phyloP scores from a whole-genome alignment of 2,888 invertebrate genomes.

The Caenorhabditis imperialis region DNA sequence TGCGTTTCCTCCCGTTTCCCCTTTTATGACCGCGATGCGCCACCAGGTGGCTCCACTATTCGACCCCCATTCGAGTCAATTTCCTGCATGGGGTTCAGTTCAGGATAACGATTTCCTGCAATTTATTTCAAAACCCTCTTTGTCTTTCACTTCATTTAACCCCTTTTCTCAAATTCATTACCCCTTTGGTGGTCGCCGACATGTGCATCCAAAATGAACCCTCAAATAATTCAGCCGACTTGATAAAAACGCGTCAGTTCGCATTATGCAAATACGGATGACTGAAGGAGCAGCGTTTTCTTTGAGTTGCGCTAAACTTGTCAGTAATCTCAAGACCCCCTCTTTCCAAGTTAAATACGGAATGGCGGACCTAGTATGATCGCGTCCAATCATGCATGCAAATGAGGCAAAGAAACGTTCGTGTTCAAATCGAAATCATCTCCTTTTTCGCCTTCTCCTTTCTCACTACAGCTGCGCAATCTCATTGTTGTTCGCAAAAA shows the following conservation, averaged over 20 bases:
- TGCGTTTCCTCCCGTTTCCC: slow-evolving; percentile 30
- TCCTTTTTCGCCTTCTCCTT: slow-evolving; percentile 17
- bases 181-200: slow-evolving; percentile 36
- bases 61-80: too few relatives aligned
- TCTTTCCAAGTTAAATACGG: slow-evolving; percentile 5
- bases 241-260: neutral
- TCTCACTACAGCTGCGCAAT: slow-evolving; percentile 21
- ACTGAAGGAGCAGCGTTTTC: too few relatives aligned
- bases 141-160: slow-evolving; percentile 34
- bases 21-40: slow-evolving; percentile 15
- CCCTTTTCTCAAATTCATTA: slow-evolving; percentile 45
- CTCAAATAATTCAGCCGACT: slow-evolving; percentile 38
- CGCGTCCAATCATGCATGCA: slow-evolving; percentile 53
- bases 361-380: slow-evolving; percentile 49
- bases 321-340: slow-evolving; percentile 1
- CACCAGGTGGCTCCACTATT: slow-evolving; percentile 33
- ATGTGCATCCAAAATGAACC: slow-evolving; percentile 6
- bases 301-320: too few relatives aligned
- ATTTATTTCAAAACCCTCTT: slow-evolving; percentile 18
- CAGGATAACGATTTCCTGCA: slow-evolving; percentile 45
- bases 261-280: too few relatives aligned
- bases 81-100: neutral
- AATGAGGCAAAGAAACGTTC: slow-evolving; percentile 49
- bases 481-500: slow-evolving; percentile 43
- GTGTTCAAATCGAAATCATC: slow-evolving; percentile 48